Conservation (phyloP, 2,113 vertebrate genomes). For the Podarcis muralis region DNA sequence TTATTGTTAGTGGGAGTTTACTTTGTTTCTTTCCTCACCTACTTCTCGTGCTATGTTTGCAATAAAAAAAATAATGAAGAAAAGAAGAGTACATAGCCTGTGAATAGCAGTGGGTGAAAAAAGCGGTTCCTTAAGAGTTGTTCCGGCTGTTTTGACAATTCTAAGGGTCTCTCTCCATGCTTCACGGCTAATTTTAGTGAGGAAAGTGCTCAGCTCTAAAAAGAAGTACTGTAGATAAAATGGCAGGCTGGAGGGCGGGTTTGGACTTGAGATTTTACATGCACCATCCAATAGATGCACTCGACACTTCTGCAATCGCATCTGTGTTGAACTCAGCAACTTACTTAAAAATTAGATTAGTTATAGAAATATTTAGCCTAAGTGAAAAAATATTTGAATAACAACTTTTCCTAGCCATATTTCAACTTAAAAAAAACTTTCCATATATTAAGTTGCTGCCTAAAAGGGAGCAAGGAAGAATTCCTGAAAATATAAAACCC, state of each 20-base stretch:
- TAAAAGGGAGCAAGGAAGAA: too few relatives aligned
- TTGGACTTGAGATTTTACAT: background rate
- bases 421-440: background rate
- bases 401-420: background rate
- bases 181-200: background rate
- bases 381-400: background rate
- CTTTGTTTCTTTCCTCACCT: too few relatives aligned
- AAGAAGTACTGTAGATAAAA: background rate
- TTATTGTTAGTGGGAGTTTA: too few relatives aligned
- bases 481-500: too few relatives aligned
- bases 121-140: background rate
- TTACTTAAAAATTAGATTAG: background rate
- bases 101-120: too few relatives aligned
- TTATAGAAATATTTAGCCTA: background rate
- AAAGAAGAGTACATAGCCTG: too few relatives aligned
- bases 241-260: background rate
- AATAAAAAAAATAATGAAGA: too few relatives aligned
- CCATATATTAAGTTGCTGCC: too few relatives aligned
- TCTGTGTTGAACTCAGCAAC: background rate
- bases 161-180: background rate
- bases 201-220: background rate
- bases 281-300: background rate
- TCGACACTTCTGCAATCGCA: background rate
- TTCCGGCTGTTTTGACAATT: background rate
- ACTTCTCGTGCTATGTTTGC: too few relatives aligned